Evolutionary conservation across 2,113 vertebrate species (phyloP).

Genomic region (Hippocampus abdominalis): DNA sequence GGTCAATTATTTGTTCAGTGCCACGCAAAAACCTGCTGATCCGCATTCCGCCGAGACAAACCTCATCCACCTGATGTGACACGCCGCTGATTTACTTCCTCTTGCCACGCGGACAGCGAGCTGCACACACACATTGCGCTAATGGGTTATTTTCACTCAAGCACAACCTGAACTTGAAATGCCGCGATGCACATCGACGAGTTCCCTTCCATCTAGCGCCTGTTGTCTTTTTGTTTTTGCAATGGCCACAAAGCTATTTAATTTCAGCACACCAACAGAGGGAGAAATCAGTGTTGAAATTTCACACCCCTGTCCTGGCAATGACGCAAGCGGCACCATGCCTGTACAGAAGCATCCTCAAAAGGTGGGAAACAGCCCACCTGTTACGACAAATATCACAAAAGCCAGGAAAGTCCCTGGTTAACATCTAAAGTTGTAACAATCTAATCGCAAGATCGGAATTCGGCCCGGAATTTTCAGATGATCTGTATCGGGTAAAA

Average conservation of each 20-base stretch:
- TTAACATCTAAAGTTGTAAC: background rate
- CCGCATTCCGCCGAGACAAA: conserved; percentile 38
- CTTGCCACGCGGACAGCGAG: background rate
- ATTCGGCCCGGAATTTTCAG: no score
- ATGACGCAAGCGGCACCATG: background rate
- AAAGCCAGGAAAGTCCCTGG: background rate
- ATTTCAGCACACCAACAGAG: background rate
- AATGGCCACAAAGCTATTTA: background rate
- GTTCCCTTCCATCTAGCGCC: background rate
- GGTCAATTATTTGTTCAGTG: conserved; percentile 8
- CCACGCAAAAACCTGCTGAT: conserved; percentile 36
- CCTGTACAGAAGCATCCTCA: background rate
- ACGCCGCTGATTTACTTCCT: background rate
- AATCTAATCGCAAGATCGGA: background rate
- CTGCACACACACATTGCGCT: background rate
- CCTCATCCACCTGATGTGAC: background rate
- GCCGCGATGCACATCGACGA: background rate
- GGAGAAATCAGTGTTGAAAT: background rate
- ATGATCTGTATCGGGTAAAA: no score
- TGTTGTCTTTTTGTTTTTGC: background rate
- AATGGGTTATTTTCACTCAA: background rate
- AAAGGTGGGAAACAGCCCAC: background rate
- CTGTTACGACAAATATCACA: no score
- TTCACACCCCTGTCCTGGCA: no score
- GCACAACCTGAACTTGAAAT: background rate